A percentile compares a stretch with the other conserved stretches of the same genome.
Evolutionary conservation across 2,113 vertebrate genomes (phyloP).

Genomic region (Toxotes chatareus): DNA sequence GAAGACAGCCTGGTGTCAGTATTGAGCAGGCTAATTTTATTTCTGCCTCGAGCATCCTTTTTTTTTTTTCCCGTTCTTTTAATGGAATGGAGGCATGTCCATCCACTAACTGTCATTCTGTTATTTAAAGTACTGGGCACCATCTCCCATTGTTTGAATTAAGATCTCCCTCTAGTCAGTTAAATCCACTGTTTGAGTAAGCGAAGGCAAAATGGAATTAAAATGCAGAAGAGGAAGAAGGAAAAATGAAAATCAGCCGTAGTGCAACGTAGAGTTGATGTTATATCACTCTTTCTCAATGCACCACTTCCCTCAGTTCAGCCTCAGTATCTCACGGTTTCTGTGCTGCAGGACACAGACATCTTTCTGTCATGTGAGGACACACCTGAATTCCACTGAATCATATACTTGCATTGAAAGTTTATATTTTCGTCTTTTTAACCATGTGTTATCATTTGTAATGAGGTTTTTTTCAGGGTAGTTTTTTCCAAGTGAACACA

Average conservation of each 20-base stretch:
- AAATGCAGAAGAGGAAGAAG: neutral
- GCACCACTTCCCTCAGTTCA: constrained; percentile 25
- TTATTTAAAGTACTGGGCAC: constrained; percentile 35
- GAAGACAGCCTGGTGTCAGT: constrained; percentile 36
- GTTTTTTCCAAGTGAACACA: neutral
- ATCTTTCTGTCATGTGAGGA: neutral
- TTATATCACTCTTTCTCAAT: constrained; percentile 31
- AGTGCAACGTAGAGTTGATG: constrained; percentile 18
- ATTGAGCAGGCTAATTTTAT: constrained; percentile 32
- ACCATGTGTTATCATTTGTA: neutral
- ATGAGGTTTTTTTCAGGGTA: neutral
- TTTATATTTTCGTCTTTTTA: neutral
- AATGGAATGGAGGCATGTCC: neutral
- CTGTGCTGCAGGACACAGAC: neutral
- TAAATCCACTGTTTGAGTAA: neutral
- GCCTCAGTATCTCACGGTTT: constrained; percentile 18
- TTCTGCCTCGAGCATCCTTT: constrained; percentile 23
- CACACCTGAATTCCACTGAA: constrained; percentile 11
- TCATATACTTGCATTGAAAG: neutral
- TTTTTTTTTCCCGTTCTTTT: neutral
- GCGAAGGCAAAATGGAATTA: constrained; percentile 10
- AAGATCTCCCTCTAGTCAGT: neutral
- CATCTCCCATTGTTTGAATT: constrained; percentile 23
- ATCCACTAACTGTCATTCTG: constrained; percentile 24
- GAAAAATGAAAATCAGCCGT: constrained; percentile 2